Evolutionary conservation across 2,113 vertebrate species (phyloP).

Genomic region (Anoplopoma fimbria): DNA sequence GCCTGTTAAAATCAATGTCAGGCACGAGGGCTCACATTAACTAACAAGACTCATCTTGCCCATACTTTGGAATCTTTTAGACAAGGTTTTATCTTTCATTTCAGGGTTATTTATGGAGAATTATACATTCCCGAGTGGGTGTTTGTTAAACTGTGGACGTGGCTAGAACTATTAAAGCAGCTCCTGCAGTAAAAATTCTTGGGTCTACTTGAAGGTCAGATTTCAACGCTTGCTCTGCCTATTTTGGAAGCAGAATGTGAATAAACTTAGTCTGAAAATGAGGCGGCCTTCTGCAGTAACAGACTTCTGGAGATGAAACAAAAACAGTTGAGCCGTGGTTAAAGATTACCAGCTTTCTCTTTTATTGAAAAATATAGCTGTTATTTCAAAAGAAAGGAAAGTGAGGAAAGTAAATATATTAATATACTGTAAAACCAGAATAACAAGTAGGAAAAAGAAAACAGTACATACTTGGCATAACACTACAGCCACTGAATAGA

Average conservation of each 20-base stretch:
- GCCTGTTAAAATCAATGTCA: conserved; percentile 19
- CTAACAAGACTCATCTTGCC: conserved; percentile 21
- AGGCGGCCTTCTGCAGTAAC: background rate
- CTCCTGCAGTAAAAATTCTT: conserved; percentile 14
- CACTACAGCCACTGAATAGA: conserved; percentile 52
- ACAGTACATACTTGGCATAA: conserved; percentile 66
- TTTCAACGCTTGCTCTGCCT: conserved; percentile 25
- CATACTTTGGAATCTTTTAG: conserved; percentile 30
- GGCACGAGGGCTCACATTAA: conserved; percentile 28
- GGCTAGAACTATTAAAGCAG: conserved; percentile 35
- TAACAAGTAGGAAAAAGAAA: conserved; percentile 49
- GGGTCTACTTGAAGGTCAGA: conserved; percentile 39
- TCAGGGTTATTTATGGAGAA: conserved; percentile 41
- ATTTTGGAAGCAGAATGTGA: conserved; percentile 27
- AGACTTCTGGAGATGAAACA: background rate
- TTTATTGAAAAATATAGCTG: conserved; percentile 87
- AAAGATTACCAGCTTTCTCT: conserved; percentile 80
- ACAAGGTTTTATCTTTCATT: conserved; percentile 21
- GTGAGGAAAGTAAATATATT: conserved; percentile 78
- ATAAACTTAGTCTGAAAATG: conserved; percentile 4
- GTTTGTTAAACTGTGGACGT: conserved; percentile 21
- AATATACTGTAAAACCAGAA: conserved; percentile 77
- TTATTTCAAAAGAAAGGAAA: conserved; percentile 79
- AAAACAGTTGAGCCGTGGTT: conserved; percentile 33
- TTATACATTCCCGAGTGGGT: conserved; percentile 20